Evolutionary conservation across 2,888 invertebrate genomes (phyloP).

Genomic region (Meiosimyza platycephala): DNA sequence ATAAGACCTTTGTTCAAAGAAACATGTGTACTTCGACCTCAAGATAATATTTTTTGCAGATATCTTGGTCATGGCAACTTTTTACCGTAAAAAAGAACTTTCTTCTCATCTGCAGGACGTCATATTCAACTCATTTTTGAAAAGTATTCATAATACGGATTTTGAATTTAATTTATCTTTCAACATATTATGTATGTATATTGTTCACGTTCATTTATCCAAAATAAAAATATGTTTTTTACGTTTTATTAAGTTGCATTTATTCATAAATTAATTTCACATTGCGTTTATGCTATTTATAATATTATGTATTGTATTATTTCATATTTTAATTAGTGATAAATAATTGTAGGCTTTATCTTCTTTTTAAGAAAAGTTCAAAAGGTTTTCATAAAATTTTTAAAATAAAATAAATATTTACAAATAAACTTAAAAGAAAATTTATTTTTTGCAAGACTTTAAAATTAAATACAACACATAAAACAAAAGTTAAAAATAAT

Average conservation of each 20-base stretch:
- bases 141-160: too few species aligned
- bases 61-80: too few species aligned
- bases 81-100: too few species aligned
- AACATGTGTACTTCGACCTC: too few species aligned
- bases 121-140: too few species aligned
- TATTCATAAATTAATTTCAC: conserved; percentile 11
- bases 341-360: not conserved
- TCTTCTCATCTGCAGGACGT: too few species aligned
- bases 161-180: too few species aligned
- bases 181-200: too few species aligned
- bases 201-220: too few species aligned
- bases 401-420: conserved; percentile 8
- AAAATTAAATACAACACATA: not conserved
- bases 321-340: not conserved
- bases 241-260: conserved; percentile 1
- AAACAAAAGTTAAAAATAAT: not conserved
- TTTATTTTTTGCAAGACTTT: not conserved
- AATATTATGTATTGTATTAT: not conserved
- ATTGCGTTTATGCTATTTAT: not conserved
- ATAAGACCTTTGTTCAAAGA: too few species aligned
- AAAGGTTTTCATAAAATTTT: not conserved
- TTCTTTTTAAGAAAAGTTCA: not conserved
- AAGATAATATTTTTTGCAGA: too few species aligned
- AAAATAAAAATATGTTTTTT: not conserved
- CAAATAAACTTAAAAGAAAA: not conserved